phyloP scores from a whole-genome alignment of 2,113 vertebrate genomes.

The Atractosteus spatula region DNA sequence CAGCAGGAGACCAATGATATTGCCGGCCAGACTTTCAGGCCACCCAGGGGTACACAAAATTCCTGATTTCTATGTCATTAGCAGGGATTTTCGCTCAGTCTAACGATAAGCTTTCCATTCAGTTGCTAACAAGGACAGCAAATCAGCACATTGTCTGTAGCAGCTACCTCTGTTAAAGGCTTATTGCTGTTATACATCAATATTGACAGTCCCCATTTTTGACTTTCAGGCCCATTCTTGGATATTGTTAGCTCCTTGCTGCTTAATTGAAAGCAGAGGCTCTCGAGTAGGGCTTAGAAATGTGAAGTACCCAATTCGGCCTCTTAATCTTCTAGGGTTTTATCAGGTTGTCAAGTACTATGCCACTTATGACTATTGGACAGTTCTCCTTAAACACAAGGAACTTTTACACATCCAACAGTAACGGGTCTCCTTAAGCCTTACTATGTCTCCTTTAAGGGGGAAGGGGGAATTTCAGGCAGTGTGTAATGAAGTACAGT shows the following conservation, averaged over 20 bases:
- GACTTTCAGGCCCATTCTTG: constrained; percentile 29
- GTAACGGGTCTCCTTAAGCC: no score
- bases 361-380: no score
- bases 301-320: no score
- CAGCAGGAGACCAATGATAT: not conserved
- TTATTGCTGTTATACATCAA: not conserved
- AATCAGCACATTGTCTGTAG: constrained; percentile 42
- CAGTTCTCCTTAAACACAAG: no score
- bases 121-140: constrained; percentile 48
- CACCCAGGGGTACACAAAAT: constrained; percentile 48
- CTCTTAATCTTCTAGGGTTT: no score
- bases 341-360: no score
- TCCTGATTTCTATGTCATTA: constrained; percentile 29
- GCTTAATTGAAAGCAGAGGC: constrained; percentile 18
- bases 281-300: constrained; percentile 24
- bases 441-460: no score
- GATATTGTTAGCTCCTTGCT: not conserved
- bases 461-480: no score
- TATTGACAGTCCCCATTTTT: constrained; percentile 31
- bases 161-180: constrained; percentile 27
- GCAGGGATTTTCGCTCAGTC: constrained; percentile 20
- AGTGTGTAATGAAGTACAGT: no score
- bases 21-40: constrained; percentile 28
- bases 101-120: constrained; percentile 50
- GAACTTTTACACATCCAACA: no score